A percentile compares a stretch with the other conserved stretches of the same genome.
These are phyloP conservation scores for Metopolophium dirhodum DNA, from an alignment of 1,140 invertebrate species.

Conservation along the genomic window DNA sequence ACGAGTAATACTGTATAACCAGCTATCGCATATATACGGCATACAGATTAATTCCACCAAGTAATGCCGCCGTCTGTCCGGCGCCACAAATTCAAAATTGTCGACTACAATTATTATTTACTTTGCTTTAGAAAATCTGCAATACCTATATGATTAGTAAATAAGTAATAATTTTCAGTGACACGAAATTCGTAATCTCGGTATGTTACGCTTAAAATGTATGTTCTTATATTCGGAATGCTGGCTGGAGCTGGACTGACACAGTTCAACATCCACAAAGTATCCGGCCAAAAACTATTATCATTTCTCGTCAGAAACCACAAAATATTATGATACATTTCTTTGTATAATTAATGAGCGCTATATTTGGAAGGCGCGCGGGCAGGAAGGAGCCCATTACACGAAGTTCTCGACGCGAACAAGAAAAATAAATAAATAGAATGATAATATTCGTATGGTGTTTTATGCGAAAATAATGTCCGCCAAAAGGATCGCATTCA, in stretches of 20 bases:
- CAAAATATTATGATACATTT: not conserved
- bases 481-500: constrained; percentile 20
- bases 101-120: not conserved
- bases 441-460: not conserved
- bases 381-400: not conserved
- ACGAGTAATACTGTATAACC: not conserved
- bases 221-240: not conserved
- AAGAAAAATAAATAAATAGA: not conserved
- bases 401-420: not conserved
- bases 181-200: not conserved
- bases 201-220: not conserved
- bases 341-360: not conserved
- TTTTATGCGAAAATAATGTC: constrained; percentile 19
- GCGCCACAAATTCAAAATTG: not conserved
- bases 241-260: not conserved
- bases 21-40: not conserved
- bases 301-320: not conserved
- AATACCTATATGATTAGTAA: not conserved
- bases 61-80: not conserved
- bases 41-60: not conserved
- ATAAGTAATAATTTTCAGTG: not conserved
- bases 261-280: not conserved
- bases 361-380: not conserved
- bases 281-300: not conserved
- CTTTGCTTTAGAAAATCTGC: not conserved